phyloP scores from a whole-genome alignment of 2,113 vertebrate species.

The Pseudolaguvia tuberculata region DNA sequence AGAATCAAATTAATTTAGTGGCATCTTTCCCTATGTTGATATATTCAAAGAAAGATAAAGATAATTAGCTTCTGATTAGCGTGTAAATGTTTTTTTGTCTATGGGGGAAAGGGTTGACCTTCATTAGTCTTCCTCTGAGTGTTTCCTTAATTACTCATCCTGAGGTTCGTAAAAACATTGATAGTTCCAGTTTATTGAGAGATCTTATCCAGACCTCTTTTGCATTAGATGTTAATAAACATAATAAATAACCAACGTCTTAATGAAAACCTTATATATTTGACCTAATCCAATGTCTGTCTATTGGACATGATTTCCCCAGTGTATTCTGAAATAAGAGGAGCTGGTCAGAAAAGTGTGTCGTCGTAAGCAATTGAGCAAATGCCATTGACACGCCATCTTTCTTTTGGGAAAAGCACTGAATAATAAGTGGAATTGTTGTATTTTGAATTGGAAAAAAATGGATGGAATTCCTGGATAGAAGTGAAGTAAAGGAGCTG shows the following conservation, averaged over 20 bases:
- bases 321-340: slow-evolving; percentile 56
- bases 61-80: slow-evolving; percentile 33
- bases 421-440: slow-evolving; percentile 61
- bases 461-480: slow-evolving; percentile 57
- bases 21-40: background rate
- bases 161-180: background rate
- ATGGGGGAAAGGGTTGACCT: slow-evolving; percentile 13
- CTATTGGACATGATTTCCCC: slow-evolving; percentile 30
- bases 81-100: background rate
- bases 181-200: background rate
- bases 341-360: slow-evolving; percentile 57
- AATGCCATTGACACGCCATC: slow-evolving; percentile 54
- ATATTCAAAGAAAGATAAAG: slow-evolving; percentile 15
- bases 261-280: background rate
- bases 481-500: slow-evolving; percentile 40
- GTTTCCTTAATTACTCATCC: slow-evolving; percentile 8
- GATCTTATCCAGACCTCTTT: background rate
- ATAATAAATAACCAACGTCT: background rate
- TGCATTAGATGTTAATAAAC: background rate
- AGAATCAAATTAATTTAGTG: background rate
- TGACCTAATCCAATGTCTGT: background rate
- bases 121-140: slow-evolving; percentile 18
- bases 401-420: slow-evolving; percentile 51
- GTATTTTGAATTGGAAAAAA: slow-evolving; percentile 69
- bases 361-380: slow-evolving; percentile 66